A percentile compares a stretch with the other conserved stretches of the same genome.
Conservation (phyloP, 2,888 invertebrate genomes). For the Tineola bisselliella region DNA sequence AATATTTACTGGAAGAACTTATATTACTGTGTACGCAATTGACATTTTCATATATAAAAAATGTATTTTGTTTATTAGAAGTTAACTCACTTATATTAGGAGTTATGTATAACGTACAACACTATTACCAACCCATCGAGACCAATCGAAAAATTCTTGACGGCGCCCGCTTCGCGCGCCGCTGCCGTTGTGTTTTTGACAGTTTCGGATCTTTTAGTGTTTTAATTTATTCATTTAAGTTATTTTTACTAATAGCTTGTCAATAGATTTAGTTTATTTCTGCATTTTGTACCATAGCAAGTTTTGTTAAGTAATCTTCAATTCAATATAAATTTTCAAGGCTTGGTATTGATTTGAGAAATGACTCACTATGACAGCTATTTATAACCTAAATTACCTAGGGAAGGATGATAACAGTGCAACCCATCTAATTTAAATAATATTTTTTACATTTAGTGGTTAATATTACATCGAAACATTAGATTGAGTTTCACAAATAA, state of each 20-base stretch:
- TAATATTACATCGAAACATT: not conserved
- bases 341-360: conserved; percentile 4
- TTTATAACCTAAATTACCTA: conserved; percentile 51
- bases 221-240: not conserved
- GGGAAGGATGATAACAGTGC: not conserved
- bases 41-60: too few relatives aligned
- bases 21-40: too few relatives aligned
- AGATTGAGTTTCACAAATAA: not conserved
- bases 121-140: not conserved
- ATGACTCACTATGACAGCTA: conserved; percentile 26
- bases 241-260: not conserved
- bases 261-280: not conserved
- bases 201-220: not conserved
- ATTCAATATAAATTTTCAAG: conserved; percentile 2
- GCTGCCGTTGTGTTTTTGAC: conserved; percentile 33
- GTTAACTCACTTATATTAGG: too few relatives aligned
- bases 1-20: too few relatives aligned
- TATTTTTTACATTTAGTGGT: not conserved
- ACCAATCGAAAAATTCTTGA: not conserved
- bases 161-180: conserved; percentile 19
- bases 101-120: not conserved
- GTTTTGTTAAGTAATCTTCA: not conserved
- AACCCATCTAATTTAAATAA: not conserved
- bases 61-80: too few relatives aligned
- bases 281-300: not conserved